Evolutionary conservation across 2,113 vertebrate genomes (phyloP).

Genomic region (Cyrtonyx montezumae): DNA sequence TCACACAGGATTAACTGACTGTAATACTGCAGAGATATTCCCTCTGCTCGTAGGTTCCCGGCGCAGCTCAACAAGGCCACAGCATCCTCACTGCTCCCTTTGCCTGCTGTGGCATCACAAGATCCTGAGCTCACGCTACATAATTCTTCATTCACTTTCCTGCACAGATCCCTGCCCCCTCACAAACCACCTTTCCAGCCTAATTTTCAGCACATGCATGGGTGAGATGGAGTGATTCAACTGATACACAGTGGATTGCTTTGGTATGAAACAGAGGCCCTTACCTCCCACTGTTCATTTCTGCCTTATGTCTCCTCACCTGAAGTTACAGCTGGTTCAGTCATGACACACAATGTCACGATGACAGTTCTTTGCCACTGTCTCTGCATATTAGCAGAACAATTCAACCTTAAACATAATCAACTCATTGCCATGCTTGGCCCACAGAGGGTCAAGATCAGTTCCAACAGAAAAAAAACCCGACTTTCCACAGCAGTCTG

Average conservation of each 20-base stretch:
- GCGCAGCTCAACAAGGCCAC: neutral
- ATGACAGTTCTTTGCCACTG: neutral
- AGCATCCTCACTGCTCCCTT: neutral
- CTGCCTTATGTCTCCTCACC: neutral
- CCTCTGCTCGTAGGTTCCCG: accelerated
- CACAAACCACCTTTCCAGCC: neutral
- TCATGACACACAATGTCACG: too few relatives aligned
- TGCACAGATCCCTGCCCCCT: neutral
- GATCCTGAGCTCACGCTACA: neutral
- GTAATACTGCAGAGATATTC: neutral
- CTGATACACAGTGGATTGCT: neutral
- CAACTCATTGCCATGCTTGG: neutral
- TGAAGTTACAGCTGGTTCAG: neutral
- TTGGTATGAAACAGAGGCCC: neutral
- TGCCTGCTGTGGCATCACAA: accelerated
- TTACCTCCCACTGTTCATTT: neutral
- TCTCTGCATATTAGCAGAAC: neutral
- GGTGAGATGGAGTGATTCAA: neutral
- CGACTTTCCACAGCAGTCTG: neutral
- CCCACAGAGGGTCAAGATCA: neutral
- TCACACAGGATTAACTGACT: neutral
- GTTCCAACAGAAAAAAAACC: neutral
- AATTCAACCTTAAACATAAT: neutral
- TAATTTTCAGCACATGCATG: neutral
- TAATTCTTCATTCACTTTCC: neutral